Percentiles rank a stretch among this genome's conserved stretches.
Conservation (phyloP, 2,797 vertebrate genomes). For the Orientallactaga sibirica region DNA sequence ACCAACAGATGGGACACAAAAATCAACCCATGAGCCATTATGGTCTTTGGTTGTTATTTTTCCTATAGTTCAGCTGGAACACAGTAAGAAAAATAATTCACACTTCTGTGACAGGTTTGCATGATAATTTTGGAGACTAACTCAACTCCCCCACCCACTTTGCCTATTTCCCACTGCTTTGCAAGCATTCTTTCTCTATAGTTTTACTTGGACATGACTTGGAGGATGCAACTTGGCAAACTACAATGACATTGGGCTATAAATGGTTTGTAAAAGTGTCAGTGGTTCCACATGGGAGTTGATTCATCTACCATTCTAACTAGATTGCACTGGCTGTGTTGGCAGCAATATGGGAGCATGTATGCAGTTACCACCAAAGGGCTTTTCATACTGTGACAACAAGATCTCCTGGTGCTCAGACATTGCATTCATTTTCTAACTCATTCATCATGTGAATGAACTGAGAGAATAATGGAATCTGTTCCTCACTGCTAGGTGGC, state of each 20-base stretch:
- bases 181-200: slow-evolving; percentile 41
- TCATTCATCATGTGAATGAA: slow-evolving; percentile 81
- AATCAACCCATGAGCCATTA: slow-evolving; percentile 61
- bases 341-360: slow-evolving; percentile 50
- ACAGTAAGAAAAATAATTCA: slow-evolving; percentile 66
- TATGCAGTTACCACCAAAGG: slow-evolving; percentile 68
- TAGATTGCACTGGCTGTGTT: slow-evolving; percentile 41
- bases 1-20: slow-evolving; percentile 74
- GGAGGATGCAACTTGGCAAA: slow-evolving; percentile 69
- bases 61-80: slow-evolving; percentile 65
- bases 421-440: slow-evolving; percentile 77
- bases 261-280: slow-evolving; percentile 53
- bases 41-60: slow-evolving; percentile 72
- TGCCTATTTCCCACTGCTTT: slow-evolving; percentile 42
- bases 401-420: slow-evolving; percentile 66
- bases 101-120: slow-evolving; percentile 61
- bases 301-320: slow-evolving; percentile 49
- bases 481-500: slow-evolving; percentile 69
- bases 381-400: slow-evolving; percentile 79
- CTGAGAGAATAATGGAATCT: slow-evolving; percentile 77
- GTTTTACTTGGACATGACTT: slow-evolving; percentile 58
- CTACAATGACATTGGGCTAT: neutral
- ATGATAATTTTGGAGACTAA: slow-evolving; percentile 67
- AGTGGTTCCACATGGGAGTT: slow-evolving; percentile 54
- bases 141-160: neutral